A percentile compares a stretch with the other conserved stretches of the same genome.
Evolutionary conservation across 2,113 vertebrate species (phyloP).

Genomic region (Hyaena hyaena): DNA sequence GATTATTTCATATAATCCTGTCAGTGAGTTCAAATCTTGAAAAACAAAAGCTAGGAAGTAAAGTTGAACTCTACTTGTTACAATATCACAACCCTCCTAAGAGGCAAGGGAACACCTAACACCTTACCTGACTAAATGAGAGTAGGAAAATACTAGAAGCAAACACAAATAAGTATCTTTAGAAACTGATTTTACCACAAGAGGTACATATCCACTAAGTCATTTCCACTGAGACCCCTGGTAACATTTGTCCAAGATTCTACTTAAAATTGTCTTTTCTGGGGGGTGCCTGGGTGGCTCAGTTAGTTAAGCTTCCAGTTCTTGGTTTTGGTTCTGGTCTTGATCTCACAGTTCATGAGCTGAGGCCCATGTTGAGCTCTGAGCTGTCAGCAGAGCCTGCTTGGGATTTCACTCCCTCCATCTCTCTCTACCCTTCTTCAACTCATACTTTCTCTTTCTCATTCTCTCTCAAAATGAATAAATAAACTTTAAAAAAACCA

Average conservation of each 20-base stretch:
- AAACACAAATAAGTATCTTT: neutral
- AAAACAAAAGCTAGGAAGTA: neutral
- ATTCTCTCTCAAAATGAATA: no score
- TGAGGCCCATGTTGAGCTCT: no score
- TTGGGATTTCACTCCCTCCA: no score
- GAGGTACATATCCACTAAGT: neutral
- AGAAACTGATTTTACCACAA: neutral
- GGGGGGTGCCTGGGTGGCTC: no score
- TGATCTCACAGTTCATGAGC: no score
- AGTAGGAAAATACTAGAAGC: neutral
- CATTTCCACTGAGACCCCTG: neutral
- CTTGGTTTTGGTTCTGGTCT: no score
- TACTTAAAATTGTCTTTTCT: neutral
- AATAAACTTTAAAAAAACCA: no score
- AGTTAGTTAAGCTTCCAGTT: no score
- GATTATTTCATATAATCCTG: neutral
- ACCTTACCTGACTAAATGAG: neutral
- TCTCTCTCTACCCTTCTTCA: no score
- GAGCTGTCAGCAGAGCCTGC: no score
- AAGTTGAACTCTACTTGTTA: neutral
- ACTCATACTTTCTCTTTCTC: no score
- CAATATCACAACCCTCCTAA: no score
- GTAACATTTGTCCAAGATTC: neutral
- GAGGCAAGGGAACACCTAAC: neutral
- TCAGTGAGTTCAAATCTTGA: neutral